Evolutionary conservation across 30 jellyfish, hydroid and myxozoan genomes (phyloP).

Genomic region (Pelagia noctiluca): DNA sequence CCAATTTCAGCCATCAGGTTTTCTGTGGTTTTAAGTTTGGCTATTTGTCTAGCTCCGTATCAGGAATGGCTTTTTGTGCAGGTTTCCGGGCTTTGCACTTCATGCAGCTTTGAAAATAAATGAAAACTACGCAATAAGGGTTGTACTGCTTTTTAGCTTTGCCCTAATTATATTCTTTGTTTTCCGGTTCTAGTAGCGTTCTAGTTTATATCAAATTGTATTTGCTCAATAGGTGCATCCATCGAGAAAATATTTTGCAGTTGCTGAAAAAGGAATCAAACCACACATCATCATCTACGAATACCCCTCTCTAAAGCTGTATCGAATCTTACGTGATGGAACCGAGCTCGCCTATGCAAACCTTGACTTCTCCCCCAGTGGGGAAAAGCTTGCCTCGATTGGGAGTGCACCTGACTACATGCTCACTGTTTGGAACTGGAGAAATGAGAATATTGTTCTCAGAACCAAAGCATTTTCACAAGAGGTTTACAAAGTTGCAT

Average conservation of each 20-base stretch:
- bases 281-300: constrained; percentile 84
- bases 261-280: constrained; percentile 82
- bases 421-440: constrained; percentile 98
- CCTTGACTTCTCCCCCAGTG: constrained; percentile 89
- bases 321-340: constrained; percentile 83
- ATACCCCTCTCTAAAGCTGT: constrained; percentile 80
- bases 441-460: constrained; percentile 74
- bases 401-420: constrained; percentile 95
- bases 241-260: constrained; percentile 84
- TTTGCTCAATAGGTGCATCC: constrained; percentile 98
- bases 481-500: constrained; percentile 90
- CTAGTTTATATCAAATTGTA: too few species aligned
- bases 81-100: too few species aligned
- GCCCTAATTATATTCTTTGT: too few species aligned
- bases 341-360: constrained; percentile 83
- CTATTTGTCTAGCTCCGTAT: too few species aligned
- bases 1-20: too few species aligned
- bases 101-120: too few species aligned
- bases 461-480: constrained; percentile 95
- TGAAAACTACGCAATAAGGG: too few species aligned
- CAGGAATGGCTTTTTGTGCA: too few species aligned
- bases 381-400: constrained; percentile 92
- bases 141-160: too few species aligned
- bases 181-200: too few species aligned
- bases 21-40: too few species aligned